Base-by-base conservation (phyloP, 2,797 vertebrate species). In the Enteromius anoplus region DNA sequence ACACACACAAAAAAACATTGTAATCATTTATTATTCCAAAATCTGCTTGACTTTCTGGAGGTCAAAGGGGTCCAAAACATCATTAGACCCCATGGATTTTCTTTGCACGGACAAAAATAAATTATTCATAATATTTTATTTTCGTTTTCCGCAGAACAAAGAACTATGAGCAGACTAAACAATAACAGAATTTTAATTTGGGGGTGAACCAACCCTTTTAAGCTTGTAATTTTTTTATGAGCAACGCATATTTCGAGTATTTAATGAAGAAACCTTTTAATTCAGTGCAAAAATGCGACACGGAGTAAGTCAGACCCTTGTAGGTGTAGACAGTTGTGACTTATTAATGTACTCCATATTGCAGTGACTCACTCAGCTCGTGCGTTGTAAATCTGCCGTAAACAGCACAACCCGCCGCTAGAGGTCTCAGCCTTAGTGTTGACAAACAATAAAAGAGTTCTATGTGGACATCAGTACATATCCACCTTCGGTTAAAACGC, bases 401-500 rank as follows among this genome's bases (percentile, higher is more conserved):
- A 75, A 49, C 68, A 45, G 23, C 58, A 21, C 42, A 40, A 66
- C 5, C 58, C 32, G 58, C 85, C 87, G 69, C 81, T 85, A 88
- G 87, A 86, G 79, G 87, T 85, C 87, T 75, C 80, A 70, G 40
- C 65, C 37, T 68, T 77, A n/a, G 49, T 85, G 86, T 66, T 78
- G 78, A 71, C 58, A 84, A 82, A 76, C 81, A 79, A 83, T 72
- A 79, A 85, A 82, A 77, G 51, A 71, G 65, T 77, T 81, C 75
- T 81, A 42, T 79, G 66, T 70, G 71, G 80, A 77, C 78, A 79
- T 82, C 47, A 69, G 64, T 37, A 80, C 78, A 60, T n/a, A 45
- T n/a, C 6, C 34, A 19, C 21, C 17, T 51, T 75, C 60, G 21
- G 29, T 26, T 34, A 34, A 69, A 71, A 70, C 32, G 4, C 14